A percentile compares a stretch with the other conserved stretches of the same genome.
These are phyloP conservation scores for Rotaria socialis DNA, from an alignment of 2,888 invertebrate genomes.

Conservation along the genomic window DNA sequence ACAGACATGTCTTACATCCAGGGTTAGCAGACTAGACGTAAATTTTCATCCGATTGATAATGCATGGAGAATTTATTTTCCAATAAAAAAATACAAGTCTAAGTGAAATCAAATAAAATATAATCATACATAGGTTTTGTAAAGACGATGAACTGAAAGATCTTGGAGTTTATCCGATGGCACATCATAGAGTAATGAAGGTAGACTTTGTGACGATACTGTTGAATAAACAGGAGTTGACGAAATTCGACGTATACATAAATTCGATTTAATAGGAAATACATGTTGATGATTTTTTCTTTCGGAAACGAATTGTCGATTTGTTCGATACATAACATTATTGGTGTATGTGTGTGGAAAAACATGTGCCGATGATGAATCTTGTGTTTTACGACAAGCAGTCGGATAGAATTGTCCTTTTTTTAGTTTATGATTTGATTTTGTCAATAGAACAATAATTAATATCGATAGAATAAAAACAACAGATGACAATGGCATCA, in stretches of 20 bases:
- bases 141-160: neutral
- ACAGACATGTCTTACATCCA: too few relatives aligned
- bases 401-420: neutral
- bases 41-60: neutral
- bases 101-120: neutral
- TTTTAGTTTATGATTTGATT: neutral
- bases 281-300: neutral
- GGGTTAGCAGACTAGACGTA: too few relatives aligned
- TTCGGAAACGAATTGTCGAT: neutral
- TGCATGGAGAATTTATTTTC: neutral
- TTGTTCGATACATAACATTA: neutral
- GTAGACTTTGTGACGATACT: conserved; percentile 9
- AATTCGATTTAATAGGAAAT: neutral
- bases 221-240: neutral
- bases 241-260: neutral
- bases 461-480: neutral
- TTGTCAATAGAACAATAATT: conserved; percentile 13
- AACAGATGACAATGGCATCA: neutral
- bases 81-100: neutral
- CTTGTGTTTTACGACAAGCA: neutral
- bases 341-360: neutral
- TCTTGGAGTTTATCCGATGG: neutral
- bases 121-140: neutral
- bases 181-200: neutral
- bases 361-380: neutral